These are phyloP conservation scores for Chironomus riparius DNA, from an alignment of 2,888 invertebrate species.

Conservation along the genomic window DNA sequence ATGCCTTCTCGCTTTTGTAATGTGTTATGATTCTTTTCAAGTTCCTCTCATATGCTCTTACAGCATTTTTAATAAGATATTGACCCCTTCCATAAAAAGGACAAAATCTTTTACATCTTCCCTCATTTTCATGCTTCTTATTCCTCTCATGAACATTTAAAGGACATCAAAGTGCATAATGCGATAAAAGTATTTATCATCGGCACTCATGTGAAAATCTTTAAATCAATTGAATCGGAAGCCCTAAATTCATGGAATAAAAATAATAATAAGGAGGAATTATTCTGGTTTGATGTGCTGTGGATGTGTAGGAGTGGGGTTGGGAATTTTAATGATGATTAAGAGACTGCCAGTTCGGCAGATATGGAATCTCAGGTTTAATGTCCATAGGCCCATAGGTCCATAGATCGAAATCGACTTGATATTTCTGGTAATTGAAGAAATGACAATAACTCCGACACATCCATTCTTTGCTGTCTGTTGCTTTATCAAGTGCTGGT, in stretches of 20 bases:
- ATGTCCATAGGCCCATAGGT: too few species aligned
- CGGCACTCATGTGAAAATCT: background rate
- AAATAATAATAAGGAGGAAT: too few species aligned
- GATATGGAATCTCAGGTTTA: too few species aligned
- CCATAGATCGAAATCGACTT: too few species aligned
- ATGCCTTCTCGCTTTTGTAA: background rate
- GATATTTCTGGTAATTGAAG: too few species aligned
- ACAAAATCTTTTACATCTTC: background rate
- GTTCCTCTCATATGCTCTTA: background rate
- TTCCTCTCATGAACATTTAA: background rate
- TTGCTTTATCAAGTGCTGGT: too few species aligned
- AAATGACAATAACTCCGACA: too few species aligned
- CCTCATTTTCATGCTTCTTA: background rate
- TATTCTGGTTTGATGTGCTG: too few species aligned
- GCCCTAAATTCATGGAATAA: background rate
- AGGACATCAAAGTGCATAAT: constrained; percentile 16
- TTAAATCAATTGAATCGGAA: background rate
- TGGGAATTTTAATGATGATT: too few species aligned
- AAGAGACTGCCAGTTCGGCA: too few species aligned
- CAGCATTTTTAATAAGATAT: background rate
- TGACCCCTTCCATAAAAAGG: background rate
- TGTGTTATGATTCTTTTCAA: background rate
- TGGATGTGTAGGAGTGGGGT: too few species aligned
- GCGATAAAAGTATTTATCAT: constrained; percentile 3
- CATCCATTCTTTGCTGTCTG: too few species aligned